Base-by-base conservation (phyloP, 2,888 invertebrate species). In the Philaethria dido region DNA sequence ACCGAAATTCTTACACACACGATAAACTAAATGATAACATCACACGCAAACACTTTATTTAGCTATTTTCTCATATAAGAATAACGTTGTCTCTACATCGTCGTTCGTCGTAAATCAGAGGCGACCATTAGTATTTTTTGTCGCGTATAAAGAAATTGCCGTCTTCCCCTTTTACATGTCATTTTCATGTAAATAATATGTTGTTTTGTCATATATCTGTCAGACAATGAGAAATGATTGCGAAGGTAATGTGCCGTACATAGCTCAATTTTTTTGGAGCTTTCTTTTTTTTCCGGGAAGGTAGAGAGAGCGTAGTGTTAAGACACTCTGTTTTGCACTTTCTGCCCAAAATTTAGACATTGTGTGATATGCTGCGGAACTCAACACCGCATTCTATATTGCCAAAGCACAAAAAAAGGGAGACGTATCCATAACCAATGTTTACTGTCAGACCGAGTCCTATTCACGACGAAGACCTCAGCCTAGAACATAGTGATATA, bases 81-180 rank as follows among this genome's bases (percentile, higher is more conserved):
- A 29, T 25, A 44, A 60, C 44, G 45, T 16, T 29, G 44, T 60
- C 44, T 44, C 44, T 16, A 45, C 25, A 60, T 44, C 59, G 59
- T 29, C 25, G 20, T 44, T 42, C 44, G 22, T 25, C 59, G 44
- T 60, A 60, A 60, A 60, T 60, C 59, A 60, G 59, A n/a, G 20
- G 29, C 59, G 44, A 18, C 45, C 59, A 60, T 60, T 60, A 60
- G 59, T 16, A 29, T 14, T 60, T 59, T 60, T 60, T 60, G 59
- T 60, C 25, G n/a, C 45, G 33, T 60, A 60, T 60, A 29, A 60
- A 45, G 45, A 45, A 29, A 60, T 60, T 60, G 29, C 18, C 14
- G 60, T 57, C n/a, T 57, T 57, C 57, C 57, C 57, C 42, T 25
- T 42, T 57, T 57, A 57, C 22, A 39, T 42, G 57, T 57, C 52